Percentiles rank a stretch among this genome's conserved stretches.
Evolutionary conservation across 1,140 invertebrate species (phyloP).

Genomic region (Bursaphelenchus mucronatus): DNA sequence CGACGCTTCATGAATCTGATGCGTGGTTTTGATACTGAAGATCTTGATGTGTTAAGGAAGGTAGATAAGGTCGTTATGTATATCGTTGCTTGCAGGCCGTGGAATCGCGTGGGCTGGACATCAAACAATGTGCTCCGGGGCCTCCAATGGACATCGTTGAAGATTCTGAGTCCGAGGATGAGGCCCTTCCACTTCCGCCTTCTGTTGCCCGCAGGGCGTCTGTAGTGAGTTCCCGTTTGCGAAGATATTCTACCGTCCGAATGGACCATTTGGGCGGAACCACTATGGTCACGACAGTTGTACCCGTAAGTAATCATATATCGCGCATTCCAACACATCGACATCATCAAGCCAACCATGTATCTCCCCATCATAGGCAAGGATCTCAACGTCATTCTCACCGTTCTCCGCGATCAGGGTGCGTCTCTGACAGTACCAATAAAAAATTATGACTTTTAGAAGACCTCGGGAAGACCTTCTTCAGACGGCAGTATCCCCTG

Average conservation of each 20-base stretch:
- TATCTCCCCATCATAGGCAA: not conserved
- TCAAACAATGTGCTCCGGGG: conserved; percentile 57
- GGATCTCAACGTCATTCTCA: not conserved
- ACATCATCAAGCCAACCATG: conserved; percentile 2
- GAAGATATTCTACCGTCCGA: conserved; percentile 18
- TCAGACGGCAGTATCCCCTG: conserved; percentile 1
- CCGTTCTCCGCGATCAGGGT: conserved; percentile 1
- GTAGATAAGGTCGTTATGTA: conserved; percentile 25
- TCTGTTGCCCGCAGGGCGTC: conserved; percentile 7
- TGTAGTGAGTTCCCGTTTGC: conserved; percentile 9
- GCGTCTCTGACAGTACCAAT: not conserved
- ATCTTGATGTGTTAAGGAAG: conserved; percentile 56
- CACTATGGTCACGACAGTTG: conserved; percentile 1
- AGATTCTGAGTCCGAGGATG: conserved; percentile 41
- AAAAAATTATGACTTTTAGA: too few species aligned
- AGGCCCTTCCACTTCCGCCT: conserved; percentile 11
- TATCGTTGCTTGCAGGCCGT: conserved; percentile 39
- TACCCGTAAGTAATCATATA: too few species aligned
- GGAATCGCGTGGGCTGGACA: conserved; percentile 46
- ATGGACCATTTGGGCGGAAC: conserved; percentile 15
- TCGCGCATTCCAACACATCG: not conserved
- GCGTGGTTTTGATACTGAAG: conserved; percentile 59
- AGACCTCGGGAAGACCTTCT: too few species aligned
- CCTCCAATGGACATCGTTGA: conserved; percentile 59
- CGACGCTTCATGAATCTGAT: conserved; percentile 57